phyloP scores from a whole-genome alignment of 2,888 invertebrate species.

The Empis stercorea region DNA sequence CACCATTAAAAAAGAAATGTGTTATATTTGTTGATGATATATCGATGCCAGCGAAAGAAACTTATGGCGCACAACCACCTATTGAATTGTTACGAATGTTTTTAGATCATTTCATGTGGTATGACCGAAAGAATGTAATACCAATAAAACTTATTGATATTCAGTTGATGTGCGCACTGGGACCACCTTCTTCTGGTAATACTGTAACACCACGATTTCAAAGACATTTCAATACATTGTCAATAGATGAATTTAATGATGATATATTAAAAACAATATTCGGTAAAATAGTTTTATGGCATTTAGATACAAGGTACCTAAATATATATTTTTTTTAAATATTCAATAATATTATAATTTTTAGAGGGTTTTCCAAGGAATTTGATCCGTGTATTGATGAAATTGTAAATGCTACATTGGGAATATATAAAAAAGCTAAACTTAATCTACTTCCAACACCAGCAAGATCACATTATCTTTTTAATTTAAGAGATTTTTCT shows the following conservation, averaged over 20 bases:
- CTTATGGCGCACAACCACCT: slow-evolving; percentile 88
- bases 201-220: slow-evolving; percentile 74
- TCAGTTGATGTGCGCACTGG: slow-evolving; percentile 79
- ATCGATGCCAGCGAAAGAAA: slow-evolving; percentile 76
- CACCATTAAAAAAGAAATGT: slow-evolving; percentile 77
- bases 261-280: slow-evolving; percentile 73
- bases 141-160: slow-evolving; percentile 74
- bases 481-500: slow-evolving; percentile 88
- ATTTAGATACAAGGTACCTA: slow-evolving; percentile 74
- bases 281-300: slow-evolving; percentile 85
- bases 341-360: background rate
- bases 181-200: slow-evolving; percentile 66
- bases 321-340: background rate
- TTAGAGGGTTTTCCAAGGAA: slow-evolving; percentile 83
- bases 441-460: slow-evolving; percentile 81
- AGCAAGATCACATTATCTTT: slow-evolving; percentile 85
- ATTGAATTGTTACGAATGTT: slow-evolving; percentile 84
- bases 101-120: slow-evolving; percentile 84
- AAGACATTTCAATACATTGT: slow-evolving; percentile 71
- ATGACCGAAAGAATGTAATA: slow-evolving; percentile 67
- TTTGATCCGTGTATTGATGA: slow-evolving; percentile 87
- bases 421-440: slow-evolving; percentile 73
- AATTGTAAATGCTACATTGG: slow-evolving; percentile 73
- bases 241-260: slow-evolving; percentile 83
- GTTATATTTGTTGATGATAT: slow-evolving; percentile 92